Conservation (phyloP, 1,140 invertebrate genomes). For the Ceratosolen solmsi region DNA sequence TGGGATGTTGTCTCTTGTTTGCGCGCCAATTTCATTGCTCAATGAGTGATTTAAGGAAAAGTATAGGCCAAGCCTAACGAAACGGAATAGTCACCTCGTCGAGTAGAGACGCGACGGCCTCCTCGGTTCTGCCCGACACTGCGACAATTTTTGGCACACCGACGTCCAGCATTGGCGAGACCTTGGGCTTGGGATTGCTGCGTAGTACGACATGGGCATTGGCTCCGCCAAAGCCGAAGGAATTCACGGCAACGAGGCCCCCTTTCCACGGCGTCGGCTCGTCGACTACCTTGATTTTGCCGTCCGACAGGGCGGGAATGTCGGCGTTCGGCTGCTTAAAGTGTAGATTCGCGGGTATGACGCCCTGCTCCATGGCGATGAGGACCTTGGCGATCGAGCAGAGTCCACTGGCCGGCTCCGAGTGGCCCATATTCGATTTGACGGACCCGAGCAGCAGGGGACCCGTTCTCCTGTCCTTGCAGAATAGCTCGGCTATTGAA, state of each 20-base stretch:
- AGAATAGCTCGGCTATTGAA: constrained; percentile 93
- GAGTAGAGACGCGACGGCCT: constrained; percentile 82
- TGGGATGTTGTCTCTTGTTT: too few species aligned
- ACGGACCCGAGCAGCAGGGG: constrained; percentile 95
- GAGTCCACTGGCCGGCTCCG: constrained; percentile 93
- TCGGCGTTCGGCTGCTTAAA: constrained; percentile 89
- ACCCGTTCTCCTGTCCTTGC: constrained; percentile 83
- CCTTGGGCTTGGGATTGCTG: constrained; percentile 83
- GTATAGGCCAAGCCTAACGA: background rate
- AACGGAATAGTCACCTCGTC: constrained; percentile 69
- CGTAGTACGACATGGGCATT: constrained; percentile 93
- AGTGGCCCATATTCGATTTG: constrained; percentile 98
- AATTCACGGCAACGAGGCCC: constrained; percentile 91
- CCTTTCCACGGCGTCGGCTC: constrained; percentile 87
- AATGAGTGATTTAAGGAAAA: background rate
- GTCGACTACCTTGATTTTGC: constrained; percentile 88
- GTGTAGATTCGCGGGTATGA: constrained; percentile 93
- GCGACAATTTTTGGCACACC: constrained; percentile 81
- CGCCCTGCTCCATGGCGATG: constrained; percentile 89
- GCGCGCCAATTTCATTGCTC: too few species aligned
- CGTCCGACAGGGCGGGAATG: constrained; percentile 90
- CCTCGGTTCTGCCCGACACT: constrained; percentile 89
- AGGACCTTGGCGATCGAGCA: constrained; percentile 93
- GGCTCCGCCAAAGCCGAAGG: constrained; percentile 97
- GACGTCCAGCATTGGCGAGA: constrained; percentile 72